Evolutionary conservation across 2,113 vertebrate species (phyloP), one percentile per base, ranked within the genome.

Genomic region (Nothobranchius kuhntae): DNA sequence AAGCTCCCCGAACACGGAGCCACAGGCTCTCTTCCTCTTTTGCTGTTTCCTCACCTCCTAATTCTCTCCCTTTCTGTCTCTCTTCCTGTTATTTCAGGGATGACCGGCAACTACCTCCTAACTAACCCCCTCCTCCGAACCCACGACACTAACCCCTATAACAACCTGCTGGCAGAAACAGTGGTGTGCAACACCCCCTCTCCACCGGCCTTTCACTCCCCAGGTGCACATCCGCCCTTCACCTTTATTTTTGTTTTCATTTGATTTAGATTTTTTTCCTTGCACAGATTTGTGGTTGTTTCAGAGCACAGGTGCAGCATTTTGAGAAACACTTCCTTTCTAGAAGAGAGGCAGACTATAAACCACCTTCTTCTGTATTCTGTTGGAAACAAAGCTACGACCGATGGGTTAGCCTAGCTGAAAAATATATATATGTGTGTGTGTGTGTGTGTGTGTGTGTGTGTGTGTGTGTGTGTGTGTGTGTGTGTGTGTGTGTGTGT

Each of bases 141-240:
- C 90, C 98, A 99, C 89, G 98, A 96, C 96, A 98, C 96, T 99
- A 99, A 96, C 94, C 97, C 97, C 89, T 99, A 99, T 98, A 99
- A 99, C 95, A 98, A 97, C 94, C 95, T 99, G 90, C 96, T 99
- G 89, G 98, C 98, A 89, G 98, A 99, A 94, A 99, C 96, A 77
- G 95, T 99, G 94, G 97, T 99, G 91, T 99, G 96, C 95, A 99
- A 95, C 95, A 94, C 96, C 90, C 95, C 98, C 90, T 96, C 97
- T 89, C 96, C 98, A 91, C 96, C 96, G 86, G 96, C 96, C 85
- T 99, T 98, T 97, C 97, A 96, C 94, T 98, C 97, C 92, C 96
- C 96, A 99, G 98, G 98, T 99, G 92, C 96, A 88, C 88, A 69
- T 95, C 94, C 93, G 90, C 92, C 90, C 90, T 94, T 69, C 57